phyloP scores from a whole-genome alignment of 2,113 vertebrate genomes.

The Trogon surrucura region DNA sequence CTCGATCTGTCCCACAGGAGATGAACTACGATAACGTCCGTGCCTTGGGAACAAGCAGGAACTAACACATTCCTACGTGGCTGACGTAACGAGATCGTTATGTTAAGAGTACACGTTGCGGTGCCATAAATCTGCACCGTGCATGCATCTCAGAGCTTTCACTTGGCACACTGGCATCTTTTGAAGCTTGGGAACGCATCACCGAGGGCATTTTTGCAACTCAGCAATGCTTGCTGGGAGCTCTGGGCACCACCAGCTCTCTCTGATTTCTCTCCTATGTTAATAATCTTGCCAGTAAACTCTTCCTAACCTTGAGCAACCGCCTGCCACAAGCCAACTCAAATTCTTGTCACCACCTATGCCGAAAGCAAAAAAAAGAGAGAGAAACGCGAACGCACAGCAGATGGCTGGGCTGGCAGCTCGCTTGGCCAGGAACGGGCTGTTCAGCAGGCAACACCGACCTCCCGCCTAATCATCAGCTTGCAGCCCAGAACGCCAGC shows the following conservation, averaged over 20 bases:
- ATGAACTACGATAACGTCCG: fast-evolving
- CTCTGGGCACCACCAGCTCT: neutral
- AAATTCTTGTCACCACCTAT: neutral
- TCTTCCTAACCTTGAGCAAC: neutral
- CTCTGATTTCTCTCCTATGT: neutral
- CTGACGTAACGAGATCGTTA: neutral
- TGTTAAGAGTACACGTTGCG: neutral
- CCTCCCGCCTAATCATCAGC: neutral
- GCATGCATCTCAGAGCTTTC: neutral
- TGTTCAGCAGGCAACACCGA: neutral
- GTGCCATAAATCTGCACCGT: neutral
- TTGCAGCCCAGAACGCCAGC: too few relatives aligned
- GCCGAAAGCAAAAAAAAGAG: neutral
- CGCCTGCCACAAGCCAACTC: fast-evolving
- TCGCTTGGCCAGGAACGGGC: neutral
- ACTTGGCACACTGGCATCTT: neutral
- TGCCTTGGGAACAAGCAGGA: neutral
- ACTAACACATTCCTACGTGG: neutral
- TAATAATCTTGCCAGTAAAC: neutral
- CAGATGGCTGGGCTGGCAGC: neutral
- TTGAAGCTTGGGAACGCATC: neutral
- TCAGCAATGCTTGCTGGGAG: neutral
- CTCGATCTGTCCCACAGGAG: neutral
- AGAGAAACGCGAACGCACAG: fast-evolving
- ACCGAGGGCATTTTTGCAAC: neutral